phyloP scores from a whole-genome alignment of 2,113 vertebrate genomes.

The Charadrius vociferus region DNA sequence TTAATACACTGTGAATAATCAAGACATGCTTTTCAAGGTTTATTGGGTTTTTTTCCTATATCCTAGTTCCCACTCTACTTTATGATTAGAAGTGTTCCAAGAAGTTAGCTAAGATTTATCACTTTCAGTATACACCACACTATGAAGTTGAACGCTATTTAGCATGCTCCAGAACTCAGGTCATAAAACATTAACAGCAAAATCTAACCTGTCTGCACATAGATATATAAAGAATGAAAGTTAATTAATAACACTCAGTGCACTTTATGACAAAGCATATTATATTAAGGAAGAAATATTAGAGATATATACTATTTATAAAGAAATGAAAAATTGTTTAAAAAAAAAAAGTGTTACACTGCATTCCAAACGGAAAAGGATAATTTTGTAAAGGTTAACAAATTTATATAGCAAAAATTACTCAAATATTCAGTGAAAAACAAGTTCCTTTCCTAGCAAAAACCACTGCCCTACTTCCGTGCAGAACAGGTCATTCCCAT shows the following conservation, averaged over 20 bases:
- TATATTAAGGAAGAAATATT: not conserved
- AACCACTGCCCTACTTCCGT: not conserved
- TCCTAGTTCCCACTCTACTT: not conserved
- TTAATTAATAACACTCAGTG: not conserved
- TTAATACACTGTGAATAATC: not conserved
- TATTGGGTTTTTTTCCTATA: not conserved
- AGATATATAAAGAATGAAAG: not conserved
- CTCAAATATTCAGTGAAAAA: not conserved
- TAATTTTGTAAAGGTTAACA: not conserved
- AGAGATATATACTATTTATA: not conserved
- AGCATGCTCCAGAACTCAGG: not conserved
- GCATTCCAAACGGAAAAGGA: not conserved
- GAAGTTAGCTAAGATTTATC: constrained; percentile 8
- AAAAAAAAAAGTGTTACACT: not conserved
- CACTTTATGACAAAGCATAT: not conserved
- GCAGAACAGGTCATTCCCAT: not conserved
- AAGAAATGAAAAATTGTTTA: not conserved
- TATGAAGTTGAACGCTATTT: not conserved
- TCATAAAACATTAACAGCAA: constrained; percentile 40
- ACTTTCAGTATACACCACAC: not conserved
- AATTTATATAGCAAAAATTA: not conserved
- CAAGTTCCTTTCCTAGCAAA: not conserved
- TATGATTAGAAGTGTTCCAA: not conserved
- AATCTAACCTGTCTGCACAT: not conserved
- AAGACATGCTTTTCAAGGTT: not conserved